Evolutionary conservation across 2,888 invertebrate genomes (phyloP), one percentile per base, ranked within the genome.

Genomic region (Mongoloraphidia duomilia): DNA sequence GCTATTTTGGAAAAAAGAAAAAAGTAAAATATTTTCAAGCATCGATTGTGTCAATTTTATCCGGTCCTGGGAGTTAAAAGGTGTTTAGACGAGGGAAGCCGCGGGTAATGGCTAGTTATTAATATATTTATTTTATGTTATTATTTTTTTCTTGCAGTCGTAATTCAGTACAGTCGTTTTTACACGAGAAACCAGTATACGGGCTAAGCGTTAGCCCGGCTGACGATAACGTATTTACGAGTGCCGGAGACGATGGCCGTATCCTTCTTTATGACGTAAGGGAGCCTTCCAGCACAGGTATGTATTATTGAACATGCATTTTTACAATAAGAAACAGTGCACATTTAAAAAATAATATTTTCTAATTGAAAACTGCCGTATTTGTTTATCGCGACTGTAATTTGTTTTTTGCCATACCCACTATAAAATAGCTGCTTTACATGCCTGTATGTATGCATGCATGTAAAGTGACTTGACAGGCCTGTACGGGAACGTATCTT

Each of bases 241-340:
- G 89, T 43, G 94, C 95, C 8, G 90, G 92, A 50, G 94, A 94
- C 65, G 92, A 95, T 69, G 94, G 94, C 3, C 75, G 87, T 52
- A 74, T 95, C 52, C 73, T 91, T 39, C 73, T 95, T 35, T 92
- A 85, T 67, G 95, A 96, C 65, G 80, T 83, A 41, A 69, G 92
- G 59, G 77, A 80, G 57, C 75, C 80, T 42, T 50, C 49, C 40
- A 41, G 44, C 40, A 47, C 50, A 41, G 52, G 52, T 52, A 49
- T 4, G 26, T 8, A 17, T 9, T 33, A 12, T 49, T 39, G 11
- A 36, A 8, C 33, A 3, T 43, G 9, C 3, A 43, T 33, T 17
- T n/a, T 41, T 8, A 47, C 40, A 47, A 14, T 44, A 26, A 26
- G 17, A 43, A 34, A 42, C 1, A 17, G n/a, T n/a, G n/a, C n/a